Conservation (phyloP, 2,113 vertebrate genomes). For the Campylomormyrus tamandua region DNA sequence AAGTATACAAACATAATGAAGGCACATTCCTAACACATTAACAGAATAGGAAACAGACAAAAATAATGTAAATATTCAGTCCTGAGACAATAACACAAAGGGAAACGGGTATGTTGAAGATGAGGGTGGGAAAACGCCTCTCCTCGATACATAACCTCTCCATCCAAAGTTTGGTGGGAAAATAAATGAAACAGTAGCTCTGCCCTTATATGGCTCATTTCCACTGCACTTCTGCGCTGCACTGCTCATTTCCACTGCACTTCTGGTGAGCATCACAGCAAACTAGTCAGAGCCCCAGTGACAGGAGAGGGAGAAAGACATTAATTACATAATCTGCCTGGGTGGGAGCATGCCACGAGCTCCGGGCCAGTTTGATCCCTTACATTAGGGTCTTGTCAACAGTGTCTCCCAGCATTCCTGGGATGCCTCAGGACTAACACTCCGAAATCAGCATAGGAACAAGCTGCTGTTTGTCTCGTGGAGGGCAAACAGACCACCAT, state of each 20-base stretch:
- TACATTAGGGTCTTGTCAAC: conserved; percentile 44
- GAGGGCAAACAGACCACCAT: conserved; percentile 40
- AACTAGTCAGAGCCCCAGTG: conserved; percentile 24
- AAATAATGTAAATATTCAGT: neutral
- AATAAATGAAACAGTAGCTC: conserved; percentile 32
- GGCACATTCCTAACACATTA: neutral
- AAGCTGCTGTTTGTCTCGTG: conserved; percentile 42
- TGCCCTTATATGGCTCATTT: conserved; percentile 45
- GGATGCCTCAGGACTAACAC: conserved; percentile 36
- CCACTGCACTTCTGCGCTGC: neutral
- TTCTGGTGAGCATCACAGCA: conserved; percentile 24
- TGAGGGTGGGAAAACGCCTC: neutral
- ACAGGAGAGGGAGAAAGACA: conserved; percentile 19
- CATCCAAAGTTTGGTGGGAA: conserved; percentile 18
- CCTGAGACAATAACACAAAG: neutral
- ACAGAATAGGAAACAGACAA: neutral
- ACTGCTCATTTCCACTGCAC: conserved; percentile 12
- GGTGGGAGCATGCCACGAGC: conserved; percentile 32
- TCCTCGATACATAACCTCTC: conserved; percentile 41
- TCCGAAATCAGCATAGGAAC: conserved; percentile 35
- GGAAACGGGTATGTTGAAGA: neutral
- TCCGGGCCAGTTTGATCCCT: conserved; percentile 30
- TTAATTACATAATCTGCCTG: conserved; percentile 45
- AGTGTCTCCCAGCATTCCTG: conserved; percentile 48
- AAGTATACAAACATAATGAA: conserved; percentile 7